phyloP scores from a whole-genome alignment of 2,888 invertebrate species.

The Dione juno region DNA sequence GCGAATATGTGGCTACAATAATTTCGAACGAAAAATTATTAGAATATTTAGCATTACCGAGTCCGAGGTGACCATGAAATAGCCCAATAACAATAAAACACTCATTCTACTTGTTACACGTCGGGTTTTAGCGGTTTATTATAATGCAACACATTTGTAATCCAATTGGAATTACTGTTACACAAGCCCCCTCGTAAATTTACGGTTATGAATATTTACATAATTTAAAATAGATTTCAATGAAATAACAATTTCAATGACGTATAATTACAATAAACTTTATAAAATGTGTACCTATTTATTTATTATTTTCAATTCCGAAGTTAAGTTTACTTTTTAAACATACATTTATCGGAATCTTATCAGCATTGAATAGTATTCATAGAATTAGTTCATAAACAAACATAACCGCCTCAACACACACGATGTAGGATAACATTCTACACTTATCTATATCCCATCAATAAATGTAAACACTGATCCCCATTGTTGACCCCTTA shows the following conservation, averaged over 20 bases:
- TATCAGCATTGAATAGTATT: neutral
- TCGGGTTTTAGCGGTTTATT: neutral
- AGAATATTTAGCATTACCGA: neutral
- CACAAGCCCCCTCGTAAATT: constrained; percentile 9
- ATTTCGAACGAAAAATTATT: constrained; percentile 2
- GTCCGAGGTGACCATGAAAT: neutral
- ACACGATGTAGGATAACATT: constrained; percentile 25
- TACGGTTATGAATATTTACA: constrained; percentile 10
- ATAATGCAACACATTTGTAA: constrained; percentile 9
- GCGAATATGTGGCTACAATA: constrained; percentile 5
- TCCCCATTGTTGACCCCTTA: constrained; percentile 32
- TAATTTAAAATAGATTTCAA: neutral
- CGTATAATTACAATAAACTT: neutral
- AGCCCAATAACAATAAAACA: constrained; percentile 11
- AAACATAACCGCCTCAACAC: constrained; percentile 16
- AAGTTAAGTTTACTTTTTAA: neutral
- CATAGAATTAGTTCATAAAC: constrained; percentile 25
- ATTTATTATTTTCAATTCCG: neutral
- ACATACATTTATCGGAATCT: neutral
- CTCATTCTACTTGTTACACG: neutral
- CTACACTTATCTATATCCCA: constrained; percentile 29
- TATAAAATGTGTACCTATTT: neutral
- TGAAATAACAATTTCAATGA: neutral
- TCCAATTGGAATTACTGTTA: constrained; percentile 6
- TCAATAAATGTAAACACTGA: constrained; percentile 37